These are phyloP conservation scores for Candidula unifasciata DNA, from an alignment of 2,888 invertebrate species.

Conservation along the genomic window DNA sequence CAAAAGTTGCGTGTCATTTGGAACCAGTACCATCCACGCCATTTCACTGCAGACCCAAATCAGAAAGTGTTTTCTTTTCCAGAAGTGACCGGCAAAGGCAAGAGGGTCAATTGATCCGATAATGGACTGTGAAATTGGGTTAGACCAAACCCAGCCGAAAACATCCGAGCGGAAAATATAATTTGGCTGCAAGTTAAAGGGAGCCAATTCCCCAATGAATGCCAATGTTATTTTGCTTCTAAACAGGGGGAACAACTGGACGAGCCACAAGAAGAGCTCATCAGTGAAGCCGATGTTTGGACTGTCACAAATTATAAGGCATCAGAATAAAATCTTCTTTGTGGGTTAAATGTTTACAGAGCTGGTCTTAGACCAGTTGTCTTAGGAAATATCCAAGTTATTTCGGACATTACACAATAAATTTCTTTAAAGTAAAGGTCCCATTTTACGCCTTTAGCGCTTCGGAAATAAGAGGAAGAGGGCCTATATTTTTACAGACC, in stretches of 20 bases:
- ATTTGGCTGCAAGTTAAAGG: slow-evolving; percentile 17
- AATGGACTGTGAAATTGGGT: slow-evolving; percentile 27
- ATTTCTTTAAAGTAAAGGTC: no score
- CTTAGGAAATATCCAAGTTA: no score
- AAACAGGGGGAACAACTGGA: background rate
- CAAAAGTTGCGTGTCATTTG: background rate
- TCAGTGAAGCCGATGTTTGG: background rate
- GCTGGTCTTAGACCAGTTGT: no score
- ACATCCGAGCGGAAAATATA: slow-evolving; percentile 25
- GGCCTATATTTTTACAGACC: no score
- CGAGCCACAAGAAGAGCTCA: background rate
- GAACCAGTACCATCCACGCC: background rate
- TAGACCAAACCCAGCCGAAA: background rate
- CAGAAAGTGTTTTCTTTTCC: background rate
- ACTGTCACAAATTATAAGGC: no score
- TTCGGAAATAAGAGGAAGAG: no score
- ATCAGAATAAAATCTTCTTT: no score
- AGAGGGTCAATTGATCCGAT: slow-evolving; percentile 11
- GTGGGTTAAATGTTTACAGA: no score
- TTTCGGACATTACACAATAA: no score
- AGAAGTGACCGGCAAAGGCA: background rate
- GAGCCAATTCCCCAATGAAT: background rate
- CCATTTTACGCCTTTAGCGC: no score
- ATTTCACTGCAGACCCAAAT: background rate
- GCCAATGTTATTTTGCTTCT: background rate